Base-by-base conservation (phyloP, 2,888 invertebrate species). In the Macrosoma leucophasiata region DNA sequence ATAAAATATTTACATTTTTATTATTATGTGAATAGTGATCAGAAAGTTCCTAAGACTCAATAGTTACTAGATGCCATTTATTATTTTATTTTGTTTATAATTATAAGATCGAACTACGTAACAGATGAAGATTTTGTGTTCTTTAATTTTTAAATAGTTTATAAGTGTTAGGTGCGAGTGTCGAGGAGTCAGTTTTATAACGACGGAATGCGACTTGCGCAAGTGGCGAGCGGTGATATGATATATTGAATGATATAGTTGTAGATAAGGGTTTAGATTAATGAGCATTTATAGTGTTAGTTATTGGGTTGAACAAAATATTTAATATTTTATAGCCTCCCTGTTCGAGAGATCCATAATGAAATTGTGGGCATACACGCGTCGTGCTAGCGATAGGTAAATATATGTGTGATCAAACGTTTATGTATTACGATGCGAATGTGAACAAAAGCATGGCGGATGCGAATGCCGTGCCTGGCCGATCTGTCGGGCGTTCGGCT, bases 11-110 rank as follows among this genome's bases (percentile, higher is more conserved):
- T 35, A 28, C 30, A 28, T 37, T 38, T 34, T 32, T 33, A 41
- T 33, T 35, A 36, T 42, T 44, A 32, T 36, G 43, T 72, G 65
- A 71, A 71, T 69, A 68, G 46, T 49, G 43, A 52, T 49, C 66
- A 67, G 57, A 76, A 72, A 77, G 81, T 81, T 81, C 81, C 81
- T 81, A 78, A 66, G 59, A 68, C 62, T 69, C 66, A 62, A 65
- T 68, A 68, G 67, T 58, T 62, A 63, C 52, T 68, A 71, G 72
- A 72, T 78, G 79, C 79, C 81, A 78, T 79, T 73, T 69, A n/a
- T 62, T 55, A 55, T 54, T 53, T 52, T 29, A 67, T 64, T 57
- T 51, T 48, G 44, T 50, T 48, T 7, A 18, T 18, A 30, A 47
- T 55, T 46, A 40, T 58, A 58, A 60, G 55, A 40, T 62, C 62